phyloP scores from a whole-genome alignment of 2,797 vertebrate species.

The Huso huso region DNA sequence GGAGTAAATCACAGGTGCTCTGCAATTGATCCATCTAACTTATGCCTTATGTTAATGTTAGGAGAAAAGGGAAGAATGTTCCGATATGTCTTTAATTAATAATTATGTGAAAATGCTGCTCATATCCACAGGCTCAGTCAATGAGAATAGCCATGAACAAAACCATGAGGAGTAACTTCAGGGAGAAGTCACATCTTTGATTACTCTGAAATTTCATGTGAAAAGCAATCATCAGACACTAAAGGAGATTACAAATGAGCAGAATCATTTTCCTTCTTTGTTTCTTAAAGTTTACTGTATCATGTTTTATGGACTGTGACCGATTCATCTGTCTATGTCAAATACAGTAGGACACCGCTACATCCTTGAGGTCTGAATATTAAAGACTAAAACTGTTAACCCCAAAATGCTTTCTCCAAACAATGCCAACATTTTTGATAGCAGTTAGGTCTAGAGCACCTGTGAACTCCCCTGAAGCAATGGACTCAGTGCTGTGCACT shows the following conservation, averaged over 20 bases:
- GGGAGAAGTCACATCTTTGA: conserved; percentile 18
- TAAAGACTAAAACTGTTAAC: conserved; percentile 36
- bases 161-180: conserved; percentile 8
- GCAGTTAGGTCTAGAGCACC: no score
- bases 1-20: no score
- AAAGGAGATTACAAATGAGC: conserved; percentile 17
- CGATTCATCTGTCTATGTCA: conserved; percentile 47
- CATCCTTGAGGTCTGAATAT: conserved; percentile 45
- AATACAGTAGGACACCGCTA: conserved; percentile 42
- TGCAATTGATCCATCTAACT: no score
- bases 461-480: no score
- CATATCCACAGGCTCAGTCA: conserved; percentile 9
- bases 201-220: conserved; percentile 21
- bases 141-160: background rate
- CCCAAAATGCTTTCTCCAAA: no score
- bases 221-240: conserved; percentile 18
- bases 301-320: conserved; percentile 13
- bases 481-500: no score
- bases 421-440: no score
- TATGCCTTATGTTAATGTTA: background rate
- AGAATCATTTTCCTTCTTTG: background rate
- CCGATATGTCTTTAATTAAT: conserved; percentile 9
- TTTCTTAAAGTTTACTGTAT: conserved; percentile 7
- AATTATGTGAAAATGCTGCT: conserved; percentile 11
- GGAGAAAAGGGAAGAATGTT: background rate